Conservation (phyloP, 2,113 vertebrate genomes). For the Thinocorus orbignyianus region DNA sequence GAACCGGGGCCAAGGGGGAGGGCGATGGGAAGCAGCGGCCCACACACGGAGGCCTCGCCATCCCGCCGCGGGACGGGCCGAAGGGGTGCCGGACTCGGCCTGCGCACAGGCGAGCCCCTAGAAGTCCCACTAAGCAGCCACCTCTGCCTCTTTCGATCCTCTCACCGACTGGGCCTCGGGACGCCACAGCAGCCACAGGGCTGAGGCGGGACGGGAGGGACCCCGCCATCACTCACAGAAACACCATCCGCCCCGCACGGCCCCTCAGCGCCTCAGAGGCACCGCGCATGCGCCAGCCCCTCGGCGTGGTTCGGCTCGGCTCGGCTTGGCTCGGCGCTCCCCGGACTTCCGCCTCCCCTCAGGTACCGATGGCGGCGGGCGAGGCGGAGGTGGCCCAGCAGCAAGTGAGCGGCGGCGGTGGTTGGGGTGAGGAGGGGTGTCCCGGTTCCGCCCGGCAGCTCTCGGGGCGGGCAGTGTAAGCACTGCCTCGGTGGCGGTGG, state of each 20-base stretch:
- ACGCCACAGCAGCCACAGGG: not conserved
- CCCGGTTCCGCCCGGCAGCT: not conserved
- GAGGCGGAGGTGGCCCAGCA: not conserved
- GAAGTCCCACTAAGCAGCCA: not conserved
- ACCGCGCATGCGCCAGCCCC: not conserved
- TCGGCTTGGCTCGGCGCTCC: accelerated
- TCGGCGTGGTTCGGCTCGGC: no score
- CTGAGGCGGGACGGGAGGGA: accelerated
- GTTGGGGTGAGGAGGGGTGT: not conserved
- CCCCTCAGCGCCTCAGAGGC: no score
- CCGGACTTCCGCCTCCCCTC: accelerated
- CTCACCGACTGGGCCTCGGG: no score
- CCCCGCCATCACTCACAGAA: accelerated
- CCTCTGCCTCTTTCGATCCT: not conserved
- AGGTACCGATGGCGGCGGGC: not conserved
- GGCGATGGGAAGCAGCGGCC: accelerated
- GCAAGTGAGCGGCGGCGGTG: conserved; percentile 8
- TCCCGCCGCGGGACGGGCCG: no score
- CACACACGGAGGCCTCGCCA: accelerated
- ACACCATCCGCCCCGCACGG: no score
- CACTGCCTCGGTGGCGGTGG: accelerated
- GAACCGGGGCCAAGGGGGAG: no score
- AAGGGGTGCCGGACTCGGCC: no score
- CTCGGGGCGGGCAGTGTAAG: not conserved
- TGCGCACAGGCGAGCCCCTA: not conserved